A percentile compares a stretch with the other conserved stretches of the same genome.
These are phyloP conservation scores for Aporrectodea caliginosa DNA, from an alignment of 1,140 invertebrate genomes.

Conservation along the genomic window DNA sequence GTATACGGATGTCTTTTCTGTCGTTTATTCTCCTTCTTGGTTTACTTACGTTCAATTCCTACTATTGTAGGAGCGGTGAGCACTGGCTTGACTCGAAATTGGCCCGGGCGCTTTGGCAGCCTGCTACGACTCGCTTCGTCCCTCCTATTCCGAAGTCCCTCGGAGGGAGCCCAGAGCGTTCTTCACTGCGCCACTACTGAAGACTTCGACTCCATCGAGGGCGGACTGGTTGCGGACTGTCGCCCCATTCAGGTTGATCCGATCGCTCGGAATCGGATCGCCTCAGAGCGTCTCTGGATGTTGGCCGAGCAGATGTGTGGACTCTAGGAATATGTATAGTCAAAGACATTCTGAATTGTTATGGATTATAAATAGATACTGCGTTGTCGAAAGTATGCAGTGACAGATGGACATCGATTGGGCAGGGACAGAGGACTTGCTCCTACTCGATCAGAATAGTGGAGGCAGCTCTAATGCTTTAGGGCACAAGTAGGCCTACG, in stretches of 20 bases:
- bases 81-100: background rate
- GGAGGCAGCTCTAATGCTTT: too few species aligned
- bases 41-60: background rate
- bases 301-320: background rate
- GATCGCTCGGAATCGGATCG: background rate
- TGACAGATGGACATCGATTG: too few species aligned
- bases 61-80: background rate
- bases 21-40: background rate
- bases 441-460: too few species aligned
- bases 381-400: too few species aligned
- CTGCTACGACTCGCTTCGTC: background rate
- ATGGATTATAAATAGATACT: too few species aligned
- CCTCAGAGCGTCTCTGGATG: background rate
- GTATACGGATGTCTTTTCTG: background rate
- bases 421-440: too few species aligned
- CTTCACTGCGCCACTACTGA: background rate
- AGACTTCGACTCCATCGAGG: background rate
- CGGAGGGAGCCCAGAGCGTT: background rate
- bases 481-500: too few species aligned
- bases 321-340: too few species aligned
- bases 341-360: too few species aligned
- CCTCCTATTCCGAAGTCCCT: background rate
- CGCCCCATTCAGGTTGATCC: background rate
- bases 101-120: background rate
- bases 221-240: background rate